Evolutionary conservation across 2,113 vertebrate genomes (phyloP).

Genomic region (Dipodomys stephensi): DNA sequence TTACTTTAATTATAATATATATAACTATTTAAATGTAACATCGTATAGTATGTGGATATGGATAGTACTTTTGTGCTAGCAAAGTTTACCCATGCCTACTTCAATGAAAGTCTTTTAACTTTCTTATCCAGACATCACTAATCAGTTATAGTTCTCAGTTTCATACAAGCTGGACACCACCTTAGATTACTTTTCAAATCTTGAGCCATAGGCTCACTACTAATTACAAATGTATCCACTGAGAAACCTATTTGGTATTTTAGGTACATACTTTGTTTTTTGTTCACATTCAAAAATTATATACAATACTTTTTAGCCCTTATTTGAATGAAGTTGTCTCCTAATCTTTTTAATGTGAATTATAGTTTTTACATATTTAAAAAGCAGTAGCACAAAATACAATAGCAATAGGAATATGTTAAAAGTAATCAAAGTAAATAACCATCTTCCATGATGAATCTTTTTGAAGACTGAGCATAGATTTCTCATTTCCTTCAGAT

Average conservation of each 20-base stretch:
- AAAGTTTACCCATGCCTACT: not conserved
- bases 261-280: not conserved
- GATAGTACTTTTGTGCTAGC: not conserved
- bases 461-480: not conserved
- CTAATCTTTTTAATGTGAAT: not conserved
- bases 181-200: not conserved
- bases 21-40: not conserved
- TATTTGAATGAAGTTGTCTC: not conserved
- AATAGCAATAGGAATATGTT: not conserved
- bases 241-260: not conserved
- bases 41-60: not conserved
- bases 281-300: not conserved
- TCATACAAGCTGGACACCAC: not conserved
- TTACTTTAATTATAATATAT: not conserved
- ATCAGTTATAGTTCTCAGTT: not conserved
- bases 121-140: not conserved
- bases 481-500: not conserved
- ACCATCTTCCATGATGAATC: not conserved
- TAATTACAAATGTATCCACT: not conserved
- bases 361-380: not conserved
- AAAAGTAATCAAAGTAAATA: slow-evolving; percentile 18
- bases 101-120: not conserved
- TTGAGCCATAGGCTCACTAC: not conserved
- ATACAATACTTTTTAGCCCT: not conserved
- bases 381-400: slow-evolving; percentile 26